Conservation (phyloP, 2,797 vertebrate species). For the Myotis vivesi region DNA sequence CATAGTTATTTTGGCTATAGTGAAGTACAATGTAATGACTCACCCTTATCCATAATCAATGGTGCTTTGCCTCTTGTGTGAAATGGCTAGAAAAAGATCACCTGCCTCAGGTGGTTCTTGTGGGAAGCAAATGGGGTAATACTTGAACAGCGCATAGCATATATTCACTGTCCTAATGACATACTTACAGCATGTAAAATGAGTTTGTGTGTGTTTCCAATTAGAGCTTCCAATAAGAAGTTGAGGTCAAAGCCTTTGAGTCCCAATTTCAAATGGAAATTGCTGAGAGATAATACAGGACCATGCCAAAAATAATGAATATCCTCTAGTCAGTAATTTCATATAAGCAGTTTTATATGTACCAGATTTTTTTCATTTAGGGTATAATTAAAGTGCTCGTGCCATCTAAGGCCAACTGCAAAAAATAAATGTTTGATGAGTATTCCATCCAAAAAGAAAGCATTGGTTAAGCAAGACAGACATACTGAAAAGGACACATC, state of each 20-base stretch:
- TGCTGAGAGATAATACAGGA: background rate
- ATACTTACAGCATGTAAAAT: background rate
- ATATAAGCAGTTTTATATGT: background rate
- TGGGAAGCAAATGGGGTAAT: background rate
- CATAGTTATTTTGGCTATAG: background rate
- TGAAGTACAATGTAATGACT: background rate
- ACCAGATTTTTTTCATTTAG: background rate
- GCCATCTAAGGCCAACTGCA: background rate
- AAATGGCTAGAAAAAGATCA: background rate
- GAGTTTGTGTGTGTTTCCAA: background rate
- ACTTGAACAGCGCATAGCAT: background rate
- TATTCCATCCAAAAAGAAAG: background rate
- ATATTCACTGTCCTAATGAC: background rate
- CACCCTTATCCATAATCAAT: background rate
- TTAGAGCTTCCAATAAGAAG: background rate
- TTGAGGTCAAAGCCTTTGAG: background rate
- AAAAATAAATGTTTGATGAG: background rate
- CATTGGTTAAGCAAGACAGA: background rate
- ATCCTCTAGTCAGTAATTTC: background rate
- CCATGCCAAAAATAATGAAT: background rate
- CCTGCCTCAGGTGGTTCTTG: background rate
- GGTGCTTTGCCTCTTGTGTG: background rate
- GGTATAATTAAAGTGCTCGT: background rate
- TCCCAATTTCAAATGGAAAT: slow-evolving; percentile 25
- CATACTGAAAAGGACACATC: background rate